Conservation (phyloP, 2,888 invertebrate genomes). For the Mesorhabditis sp. region DNA sequence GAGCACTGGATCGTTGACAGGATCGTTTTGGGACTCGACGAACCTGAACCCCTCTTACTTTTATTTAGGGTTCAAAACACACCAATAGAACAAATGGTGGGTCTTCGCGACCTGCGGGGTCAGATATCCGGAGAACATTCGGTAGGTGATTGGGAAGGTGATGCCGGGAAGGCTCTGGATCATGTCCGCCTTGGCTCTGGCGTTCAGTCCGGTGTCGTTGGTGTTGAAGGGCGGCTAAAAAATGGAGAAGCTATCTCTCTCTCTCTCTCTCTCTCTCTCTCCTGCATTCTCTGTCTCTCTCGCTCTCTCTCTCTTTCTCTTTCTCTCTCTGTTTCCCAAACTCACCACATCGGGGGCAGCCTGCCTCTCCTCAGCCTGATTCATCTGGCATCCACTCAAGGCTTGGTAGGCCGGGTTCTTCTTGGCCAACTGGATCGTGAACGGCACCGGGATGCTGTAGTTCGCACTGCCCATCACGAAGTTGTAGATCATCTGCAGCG, state of each 20-base stretch:
- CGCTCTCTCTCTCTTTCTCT: neutral
- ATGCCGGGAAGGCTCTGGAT: conserved; percentile 27
- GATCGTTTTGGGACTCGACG: conserved; percentile 47
- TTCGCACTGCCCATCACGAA: conserved; percentile 59
- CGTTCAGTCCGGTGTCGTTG: neutral
- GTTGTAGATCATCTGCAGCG: conserved; percentile 71
- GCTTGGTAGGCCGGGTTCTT: conserved; percentile 9
- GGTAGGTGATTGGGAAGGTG: conserved; percentile 24
- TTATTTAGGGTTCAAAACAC: neutral
- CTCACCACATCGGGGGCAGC: neutral
- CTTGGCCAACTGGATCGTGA: conserved; percentile 8
- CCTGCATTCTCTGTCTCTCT: too few relatives aligned
- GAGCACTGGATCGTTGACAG: conserved; percentile 58
- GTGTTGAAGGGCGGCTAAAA: conserved; percentile 13
- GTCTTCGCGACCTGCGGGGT: conserved; percentile 20
- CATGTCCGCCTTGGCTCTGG: conserved; percentile 19
- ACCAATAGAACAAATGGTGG: conserved; percentile 33
- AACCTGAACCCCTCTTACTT: too few relatives aligned
- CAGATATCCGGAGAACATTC: conserved; percentile 35
- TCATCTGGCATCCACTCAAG: neutral
- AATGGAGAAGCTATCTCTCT: too few relatives aligned
- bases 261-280: too few relatives aligned
- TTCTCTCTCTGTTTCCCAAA: neutral
- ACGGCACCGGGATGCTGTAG: conserved; percentile 7
- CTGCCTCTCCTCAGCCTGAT: neutral